Conservation (phyloP, 2,888 invertebrate genomes). For the Heliconius charithonia region DNA sequence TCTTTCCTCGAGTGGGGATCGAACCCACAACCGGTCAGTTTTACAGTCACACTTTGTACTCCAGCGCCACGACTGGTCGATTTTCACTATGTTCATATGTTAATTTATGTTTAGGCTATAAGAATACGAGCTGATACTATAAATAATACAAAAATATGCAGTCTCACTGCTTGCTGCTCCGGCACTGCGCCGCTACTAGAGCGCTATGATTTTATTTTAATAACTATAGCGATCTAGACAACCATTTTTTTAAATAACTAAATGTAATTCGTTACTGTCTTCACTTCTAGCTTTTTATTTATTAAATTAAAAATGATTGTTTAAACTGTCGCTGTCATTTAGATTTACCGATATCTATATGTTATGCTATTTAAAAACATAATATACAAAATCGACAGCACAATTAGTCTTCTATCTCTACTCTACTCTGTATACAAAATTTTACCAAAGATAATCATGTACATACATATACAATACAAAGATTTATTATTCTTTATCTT, state of each 20-base stretch:
- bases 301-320: background rate
- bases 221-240: background rate
- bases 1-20: no score
- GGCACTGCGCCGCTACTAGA: background rate
- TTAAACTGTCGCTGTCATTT: background rate
- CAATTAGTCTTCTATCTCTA: no score
- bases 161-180: background rate
- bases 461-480: background rate
- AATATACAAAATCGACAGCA: background rate
- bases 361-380: background rate
- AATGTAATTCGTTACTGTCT: background rate
- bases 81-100: background rate
- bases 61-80: no score
- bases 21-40: no score
- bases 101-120: background rate
- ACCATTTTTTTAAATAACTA: background rate
- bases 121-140: background rate
- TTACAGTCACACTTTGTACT: no score
- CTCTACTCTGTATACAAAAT: background rate
- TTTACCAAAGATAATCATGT: background rate
- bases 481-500: background rate
- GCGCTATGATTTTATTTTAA: background rate
- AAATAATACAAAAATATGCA: conserved; percentile 7
- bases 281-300: background rate
- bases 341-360: background rate